Evolutionary conservation across 2,113 vertebrate species (phyloP).

Genomic region (Ovis aries): ARS-UI_Ramb_v3.0 NC_056059.1:29288001-29288500

Average conservation of each 20-base stretch:
- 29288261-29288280: background rate
- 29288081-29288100: background rate
- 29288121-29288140: background rate
- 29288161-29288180: background rate
- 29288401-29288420: background rate
- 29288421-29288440: background rate
- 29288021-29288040: background rate
- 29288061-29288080: background rate
- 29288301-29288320: background rate
- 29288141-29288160: background rate
- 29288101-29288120: background rate
- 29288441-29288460: background rate
- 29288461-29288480: background rate
- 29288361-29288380: background rate
- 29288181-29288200: background rate
- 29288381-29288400: background rate
- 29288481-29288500: background rate
- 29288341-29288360: background rate
- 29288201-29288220: background rate
- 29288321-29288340: background rate
- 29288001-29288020: background rate
- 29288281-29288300: background rate
- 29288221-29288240: background rate
- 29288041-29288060: accelerated
- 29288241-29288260: accelerated